Evolutionary conservation across 2,888 invertebrate genomes (phyloP).

Genomic region (Baronia brevicornis): DNA sequence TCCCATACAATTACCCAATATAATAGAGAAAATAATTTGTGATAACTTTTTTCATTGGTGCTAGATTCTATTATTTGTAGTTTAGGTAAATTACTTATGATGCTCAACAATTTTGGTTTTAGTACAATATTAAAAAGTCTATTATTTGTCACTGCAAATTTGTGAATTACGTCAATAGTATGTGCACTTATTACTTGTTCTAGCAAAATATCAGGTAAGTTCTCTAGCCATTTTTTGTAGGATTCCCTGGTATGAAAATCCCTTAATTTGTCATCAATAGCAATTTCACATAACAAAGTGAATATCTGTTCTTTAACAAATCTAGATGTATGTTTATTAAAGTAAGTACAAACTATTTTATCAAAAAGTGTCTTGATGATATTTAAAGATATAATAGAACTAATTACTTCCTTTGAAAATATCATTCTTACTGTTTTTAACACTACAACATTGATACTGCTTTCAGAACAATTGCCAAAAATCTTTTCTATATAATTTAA

Average conservation of each 20-base stretch:
- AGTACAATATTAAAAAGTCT: constrained; percentile 64
- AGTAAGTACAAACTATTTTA: constrained; percentile 55
- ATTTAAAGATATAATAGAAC: constrained; percentile 48
- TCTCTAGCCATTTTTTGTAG: constrained; percentile 69
- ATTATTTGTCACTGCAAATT: constrained; percentile 75
- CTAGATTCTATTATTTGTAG: constrained; percentile 50
- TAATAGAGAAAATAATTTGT: constrained; percentile 70
- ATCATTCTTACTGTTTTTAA: constrained; percentile 48
- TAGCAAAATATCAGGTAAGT: constrained; percentile 74
- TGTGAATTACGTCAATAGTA: constrained; percentile 73
- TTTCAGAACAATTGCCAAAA: constrained; percentile 40
- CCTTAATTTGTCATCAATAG: constrained; percentile 50
- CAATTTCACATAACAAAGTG: constrained; percentile 56
- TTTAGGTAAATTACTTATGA: constrained; percentile 63
- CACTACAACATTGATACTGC: constrained; percentile 35
- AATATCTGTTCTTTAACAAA: constrained; percentile 54
- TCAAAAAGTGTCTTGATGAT: constrained; percentile 48
- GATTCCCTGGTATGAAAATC: constrained; percentile 50
- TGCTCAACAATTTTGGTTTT: constrained; percentile 46
- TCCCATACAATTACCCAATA: constrained; percentile 70
- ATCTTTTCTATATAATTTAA: constrained; percentile 70
- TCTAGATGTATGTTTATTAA: constrained; percentile 36
- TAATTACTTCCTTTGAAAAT: constrained; percentile 46
- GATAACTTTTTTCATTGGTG: constrained; percentile 54
- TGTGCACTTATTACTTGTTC: constrained; percentile 60